Evolutionary conservation across 1,140 invertebrate species (phyloP).

Genomic region (Octopus bimaculoides): DNA sequence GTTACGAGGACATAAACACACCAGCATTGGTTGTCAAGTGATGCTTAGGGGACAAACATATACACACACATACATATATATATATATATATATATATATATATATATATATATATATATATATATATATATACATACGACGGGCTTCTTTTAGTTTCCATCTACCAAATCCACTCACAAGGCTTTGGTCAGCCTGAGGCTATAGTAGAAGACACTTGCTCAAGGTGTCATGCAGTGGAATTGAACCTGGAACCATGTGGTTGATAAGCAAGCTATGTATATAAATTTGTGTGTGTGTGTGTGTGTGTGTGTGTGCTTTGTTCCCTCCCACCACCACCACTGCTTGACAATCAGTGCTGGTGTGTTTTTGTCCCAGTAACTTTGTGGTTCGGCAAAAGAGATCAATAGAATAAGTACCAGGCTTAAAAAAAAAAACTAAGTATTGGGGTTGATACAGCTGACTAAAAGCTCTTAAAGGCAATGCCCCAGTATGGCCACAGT

Average conservation of each 20-base stretch:
- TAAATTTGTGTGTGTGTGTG: too few relatives aligned
- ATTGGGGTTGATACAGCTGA: too few relatives aligned
- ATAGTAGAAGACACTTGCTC: not conserved
- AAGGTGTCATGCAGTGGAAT: not conserved
- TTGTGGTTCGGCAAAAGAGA: too few relatives aligned
- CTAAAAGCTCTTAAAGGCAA: too few relatives aligned
- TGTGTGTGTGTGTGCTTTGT: too few relatives aligned
- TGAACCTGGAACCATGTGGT: not conserved
- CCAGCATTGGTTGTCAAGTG: not conserved
- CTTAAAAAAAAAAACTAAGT: too few relatives aligned
- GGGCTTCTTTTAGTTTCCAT: not conserved
- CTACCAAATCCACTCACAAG: not conserved
- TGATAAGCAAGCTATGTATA: not conserved
- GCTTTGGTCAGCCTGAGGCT: not conserved
- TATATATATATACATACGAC: not conserved
- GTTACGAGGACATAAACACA: not conserved
- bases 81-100: not conserved
- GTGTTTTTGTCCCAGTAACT: too few relatives aligned
- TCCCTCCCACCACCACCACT: too few relatives aligned
- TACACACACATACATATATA: not conserved
- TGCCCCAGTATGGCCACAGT: too few relatives aligned
- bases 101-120: too few relatives aligned
- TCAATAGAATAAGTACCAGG: too few relatives aligned
- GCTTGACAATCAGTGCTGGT: too few relatives aligned
- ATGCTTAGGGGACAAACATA: not conserved